A percentile compares a stretch with the other conserved stretches of the same genome.
Evolutionary conservation across 2,113 vertebrate species (phyloP).

Genomic region (Mobula hypostoma): DNA sequence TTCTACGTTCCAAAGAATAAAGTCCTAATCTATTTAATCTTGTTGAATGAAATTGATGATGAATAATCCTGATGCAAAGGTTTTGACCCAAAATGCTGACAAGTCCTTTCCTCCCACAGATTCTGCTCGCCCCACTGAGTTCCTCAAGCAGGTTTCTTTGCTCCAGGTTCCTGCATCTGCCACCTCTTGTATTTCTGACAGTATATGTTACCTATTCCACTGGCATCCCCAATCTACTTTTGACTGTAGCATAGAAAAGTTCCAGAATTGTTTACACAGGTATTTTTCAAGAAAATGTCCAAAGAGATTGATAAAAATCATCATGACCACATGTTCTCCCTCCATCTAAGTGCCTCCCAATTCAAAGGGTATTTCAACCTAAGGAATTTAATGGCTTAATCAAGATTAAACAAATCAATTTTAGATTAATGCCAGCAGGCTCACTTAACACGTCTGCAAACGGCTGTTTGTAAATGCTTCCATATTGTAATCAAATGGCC

Average conservation of each 20-base stretch:
- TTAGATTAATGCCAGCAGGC: constrained; percentile 10
- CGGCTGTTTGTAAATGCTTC: constrained; percentile 24
- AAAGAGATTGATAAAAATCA: neutral
- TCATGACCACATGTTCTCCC: neutral
- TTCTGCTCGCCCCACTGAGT: too few species aligned
- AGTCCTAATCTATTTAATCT: too few species aligned
- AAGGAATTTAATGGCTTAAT: constrained; percentile 17
- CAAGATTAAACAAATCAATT: constrained; percentile 23
- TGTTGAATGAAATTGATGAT: neutral
- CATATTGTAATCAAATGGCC: constrained; percentile 35
- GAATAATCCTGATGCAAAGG: neutral
- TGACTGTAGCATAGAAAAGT: neutral
- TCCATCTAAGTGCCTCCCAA: neutral
- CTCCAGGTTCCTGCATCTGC: too few species aligned
- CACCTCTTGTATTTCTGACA: too few species aligned
- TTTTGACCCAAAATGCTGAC: too few species aligned
- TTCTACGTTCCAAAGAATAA: too few species aligned
- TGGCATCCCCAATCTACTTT: neutral
- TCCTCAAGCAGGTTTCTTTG: too few species aligned
- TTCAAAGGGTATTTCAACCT: neutral
- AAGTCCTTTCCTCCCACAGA: too few species aligned
- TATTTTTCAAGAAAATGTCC: neutral
- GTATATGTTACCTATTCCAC: too few species aligned
- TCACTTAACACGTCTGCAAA: constrained; percentile 23
- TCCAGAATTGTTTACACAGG: neutral